A percentile compares a stretch with the other conserved stretches of the same genome.
Evolutionary conservation across 1,140 invertebrate species (phyloP).

Genomic region (Bombus pascuorum): DNA sequence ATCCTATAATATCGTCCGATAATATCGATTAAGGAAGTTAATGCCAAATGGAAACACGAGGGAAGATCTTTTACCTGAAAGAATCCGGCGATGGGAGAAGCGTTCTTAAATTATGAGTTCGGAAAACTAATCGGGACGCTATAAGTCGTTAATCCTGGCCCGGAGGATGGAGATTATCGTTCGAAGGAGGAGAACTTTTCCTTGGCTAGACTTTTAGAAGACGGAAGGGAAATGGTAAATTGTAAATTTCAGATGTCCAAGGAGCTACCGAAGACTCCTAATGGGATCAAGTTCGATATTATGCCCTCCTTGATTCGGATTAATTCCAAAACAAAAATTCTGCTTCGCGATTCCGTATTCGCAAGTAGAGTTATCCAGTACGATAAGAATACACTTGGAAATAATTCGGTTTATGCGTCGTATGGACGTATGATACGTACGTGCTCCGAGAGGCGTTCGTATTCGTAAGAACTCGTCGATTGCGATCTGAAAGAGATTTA

Average conservation of each 20-base stretch:
- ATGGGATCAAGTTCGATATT: too few species aligned
- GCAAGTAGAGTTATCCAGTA: too few species aligned
- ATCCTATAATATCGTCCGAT: slow-evolving; percentile 12
- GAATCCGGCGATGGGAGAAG: neutral
- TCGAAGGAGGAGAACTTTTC: neutral
- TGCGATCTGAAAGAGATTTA: neutral
- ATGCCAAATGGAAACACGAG: neutral
- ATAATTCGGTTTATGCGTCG: too few species aligned
- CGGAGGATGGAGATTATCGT: slow-evolving; percentile 4
- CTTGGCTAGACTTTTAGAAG: neutral
- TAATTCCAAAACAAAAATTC: too few species aligned
- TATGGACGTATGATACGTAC: too few species aligned
- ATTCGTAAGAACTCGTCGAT: neutral
- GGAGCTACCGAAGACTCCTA: too few species aligned
- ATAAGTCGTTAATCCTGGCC: slow-evolving; percentile 15
- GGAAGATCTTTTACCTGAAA: neutral
- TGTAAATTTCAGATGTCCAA: neutral
- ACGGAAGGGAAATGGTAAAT: neutral
- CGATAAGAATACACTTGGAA: too few species aligned
- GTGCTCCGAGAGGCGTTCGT: too few species aligned
- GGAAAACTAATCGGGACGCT: slow-evolving; percentile 11
- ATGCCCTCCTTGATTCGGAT: too few species aligned
- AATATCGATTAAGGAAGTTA: neutral
- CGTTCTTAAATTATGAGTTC: slow-evolving; percentile 8
- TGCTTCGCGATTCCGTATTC: too few species aligned